Evolutionary conservation across 2,797 vertebrate species (phyloP).

Genomic region (Acrossocheilus wenchowensis): DNA sequence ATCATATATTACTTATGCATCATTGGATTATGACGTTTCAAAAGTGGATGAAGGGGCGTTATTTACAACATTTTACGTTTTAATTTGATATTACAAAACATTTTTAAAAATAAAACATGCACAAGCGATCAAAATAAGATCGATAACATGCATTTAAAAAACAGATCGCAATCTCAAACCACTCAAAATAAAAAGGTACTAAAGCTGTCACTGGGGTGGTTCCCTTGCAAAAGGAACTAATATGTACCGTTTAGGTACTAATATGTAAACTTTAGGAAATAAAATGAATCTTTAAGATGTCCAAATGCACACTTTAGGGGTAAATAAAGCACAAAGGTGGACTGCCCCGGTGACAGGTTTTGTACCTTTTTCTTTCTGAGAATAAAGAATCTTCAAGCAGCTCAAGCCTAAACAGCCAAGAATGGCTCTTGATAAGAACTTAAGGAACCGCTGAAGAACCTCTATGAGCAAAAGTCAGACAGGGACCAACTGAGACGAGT

Average conservation of each 20-base stretch:
- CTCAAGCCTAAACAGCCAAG: background rate
- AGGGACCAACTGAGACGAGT: constrained; percentile 26
- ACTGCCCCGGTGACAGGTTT: background rate
- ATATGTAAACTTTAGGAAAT: no score
- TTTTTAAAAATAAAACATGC: background rate
- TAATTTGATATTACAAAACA: background rate
- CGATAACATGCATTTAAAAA: background rate
- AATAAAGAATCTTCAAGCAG: background rate
- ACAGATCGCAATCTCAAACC: background rate
- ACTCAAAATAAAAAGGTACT: background rate
- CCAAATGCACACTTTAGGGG: background rate
- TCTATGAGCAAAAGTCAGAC: background rate
- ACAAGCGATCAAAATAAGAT: background rate
- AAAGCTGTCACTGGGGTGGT: background rate
- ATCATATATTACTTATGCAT: no score
- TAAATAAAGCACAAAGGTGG: background rate
- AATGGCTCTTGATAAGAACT: background rate
- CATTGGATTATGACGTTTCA: no score
- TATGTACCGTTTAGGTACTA: no score
- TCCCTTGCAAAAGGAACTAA: background rate
- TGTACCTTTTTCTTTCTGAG: background rate
- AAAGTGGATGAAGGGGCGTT: background rate
- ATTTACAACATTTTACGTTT: no score
- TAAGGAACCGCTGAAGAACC: background rate
- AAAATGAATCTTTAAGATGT: background rate